These are phyloP conservation scores for Tichodroma muraria DNA, from an alignment of 2,113 vertebrate genomes.

Conservation along the genomic window DNA sequence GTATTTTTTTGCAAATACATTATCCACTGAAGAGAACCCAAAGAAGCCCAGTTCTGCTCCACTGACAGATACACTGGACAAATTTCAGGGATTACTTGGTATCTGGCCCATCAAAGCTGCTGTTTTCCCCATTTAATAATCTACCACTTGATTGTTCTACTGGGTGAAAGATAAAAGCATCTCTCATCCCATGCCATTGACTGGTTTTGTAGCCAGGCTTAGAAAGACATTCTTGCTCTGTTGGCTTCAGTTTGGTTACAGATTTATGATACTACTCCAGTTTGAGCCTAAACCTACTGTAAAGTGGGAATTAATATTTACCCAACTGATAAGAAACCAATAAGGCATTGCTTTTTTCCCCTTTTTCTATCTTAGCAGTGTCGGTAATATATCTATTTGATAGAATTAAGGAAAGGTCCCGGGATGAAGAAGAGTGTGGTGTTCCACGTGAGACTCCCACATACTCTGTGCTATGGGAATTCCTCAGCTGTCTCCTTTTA, in stretches of 20 bases:
- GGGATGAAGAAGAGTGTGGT: not conserved
- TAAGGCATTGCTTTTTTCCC: not conserved
- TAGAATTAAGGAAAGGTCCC: not conserved
- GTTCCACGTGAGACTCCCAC: not conserved
- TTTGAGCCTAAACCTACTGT: not conserved
- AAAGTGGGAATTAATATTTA: not conserved
- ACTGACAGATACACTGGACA: not conserved
- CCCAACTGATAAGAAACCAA: not conserved
- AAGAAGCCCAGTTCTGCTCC: not conserved
- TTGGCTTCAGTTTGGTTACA: not conserved
- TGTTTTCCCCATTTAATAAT: not conserved
- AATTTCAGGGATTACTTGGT: not conserved
- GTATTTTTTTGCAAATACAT: not conserved
- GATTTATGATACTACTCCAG: not conserved
- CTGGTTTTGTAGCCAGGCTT: not conserved
- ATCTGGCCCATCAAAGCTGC: not conserved
- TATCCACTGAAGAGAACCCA: not conserved
- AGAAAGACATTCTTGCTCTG: not conserved
- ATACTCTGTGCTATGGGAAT: not conserved
- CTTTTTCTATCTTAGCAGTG: not conserved
- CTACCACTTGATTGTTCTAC: not conserved
- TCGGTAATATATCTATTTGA: not conserved
- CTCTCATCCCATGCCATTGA: not conserved
- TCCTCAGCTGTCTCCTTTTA: not conserved
- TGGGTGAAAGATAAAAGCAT: constrained; percentile 14